Evolutionary conservation across 2,888 invertebrate species (phyloP).

Genomic region (Priocnemis perturbator): DNA sequence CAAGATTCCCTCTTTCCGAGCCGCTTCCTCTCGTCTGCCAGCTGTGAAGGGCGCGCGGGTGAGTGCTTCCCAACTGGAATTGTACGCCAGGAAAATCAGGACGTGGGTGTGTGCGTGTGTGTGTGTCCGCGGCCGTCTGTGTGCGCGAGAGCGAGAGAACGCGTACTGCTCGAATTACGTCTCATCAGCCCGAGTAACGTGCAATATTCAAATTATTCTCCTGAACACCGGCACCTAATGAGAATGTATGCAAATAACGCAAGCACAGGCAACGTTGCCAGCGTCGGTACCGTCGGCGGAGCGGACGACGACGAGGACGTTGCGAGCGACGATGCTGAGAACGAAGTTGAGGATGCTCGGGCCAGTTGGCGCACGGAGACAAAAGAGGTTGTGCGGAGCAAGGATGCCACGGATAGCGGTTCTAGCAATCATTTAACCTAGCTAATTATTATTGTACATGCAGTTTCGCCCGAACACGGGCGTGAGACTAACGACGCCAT

Average conservation of each 20-base stretch:
- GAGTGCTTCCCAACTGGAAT: slow-evolving; percentile 3
- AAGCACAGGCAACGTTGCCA: slow-evolving; percentile 16
- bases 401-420: slow-evolving; percentile 7
- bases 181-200: slow-evolving; percentile 68
- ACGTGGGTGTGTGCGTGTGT: neutral
- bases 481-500: neutral
- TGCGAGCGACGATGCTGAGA: neutral
- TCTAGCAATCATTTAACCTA: slow-evolving; percentile 9
- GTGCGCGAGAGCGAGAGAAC: slow-evolving; percentile 25
- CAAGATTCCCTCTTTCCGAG: slow-evolving; percentile 55
- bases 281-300: slow-evolving; percentile 14
- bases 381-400: neutral
- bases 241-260: slow-evolving; percentile 71
- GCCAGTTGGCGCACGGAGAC: neutral
- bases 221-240: slow-evolving; percentile 59
- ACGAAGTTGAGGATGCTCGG: neutral
- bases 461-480: neutral
- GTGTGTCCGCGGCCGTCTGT: too few species aligned
- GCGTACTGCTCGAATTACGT: slow-evolving; percentile 68
- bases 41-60: too few species aligned
- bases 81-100: neutral
- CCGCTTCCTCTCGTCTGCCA: slow-evolving; percentile 28
- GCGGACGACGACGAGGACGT: neutral
- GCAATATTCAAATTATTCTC: slow-evolving; percentile 71
- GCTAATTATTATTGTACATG: slow-evolving; percentile 17